These are phyloP conservation scores for Pachyuromys duprasi DNA, from an alignment of 2,797 vertebrate genomes.

Conservation along the genomic window DNA sequence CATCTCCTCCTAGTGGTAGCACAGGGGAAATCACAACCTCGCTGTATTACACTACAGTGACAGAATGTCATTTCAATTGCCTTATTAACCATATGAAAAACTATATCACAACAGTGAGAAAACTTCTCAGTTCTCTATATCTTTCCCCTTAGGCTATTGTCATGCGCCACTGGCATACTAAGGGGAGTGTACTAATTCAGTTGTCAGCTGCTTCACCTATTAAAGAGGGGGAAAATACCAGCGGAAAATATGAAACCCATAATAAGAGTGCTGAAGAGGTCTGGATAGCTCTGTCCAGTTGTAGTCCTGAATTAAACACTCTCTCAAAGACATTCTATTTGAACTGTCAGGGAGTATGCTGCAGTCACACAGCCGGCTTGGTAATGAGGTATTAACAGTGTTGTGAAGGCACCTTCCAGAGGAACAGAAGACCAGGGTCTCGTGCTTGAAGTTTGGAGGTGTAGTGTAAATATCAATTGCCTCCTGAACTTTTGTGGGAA, in stretches of 20 bases:
- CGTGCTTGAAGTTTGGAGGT: slow-evolving; percentile 79
- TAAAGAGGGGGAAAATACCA: slow-evolving; percentile 87
- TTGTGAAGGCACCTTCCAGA: slow-evolving; percentile 73
- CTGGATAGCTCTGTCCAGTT: slow-evolving; percentile 85
- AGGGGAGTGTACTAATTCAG: slow-evolving; percentile 92
- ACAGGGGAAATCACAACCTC: slow-evolving; percentile 82
- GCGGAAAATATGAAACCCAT: slow-evolving; percentile 90
- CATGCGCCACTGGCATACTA: slow-evolving; percentile 96
- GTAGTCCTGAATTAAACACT: slow-evolving; percentile 82
- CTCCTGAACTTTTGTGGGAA: neutral
- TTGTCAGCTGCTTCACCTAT: slow-evolving; percentile 93
- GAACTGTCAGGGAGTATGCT: slow-evolving; percentile 77
- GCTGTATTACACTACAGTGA: slow-evolving; percentile 87
- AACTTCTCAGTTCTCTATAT: slow-evolving; percentile 96
- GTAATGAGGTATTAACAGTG: slow-evolving; percentile 80
- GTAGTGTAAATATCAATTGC: slow-evolving; percentile 58
- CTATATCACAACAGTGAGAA: slow-evolving; percentile 91
- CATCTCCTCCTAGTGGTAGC: slow-evolving; percentile 88
- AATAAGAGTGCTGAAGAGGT: slow-evolving; percentile 89
- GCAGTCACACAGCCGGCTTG: slow-evolving; percentile 48
- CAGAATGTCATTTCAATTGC: slow-evolving; percentile 99
- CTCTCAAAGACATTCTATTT: slow-evolving; percentile 76
- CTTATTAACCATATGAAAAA: slow-evolving; percentile 91
- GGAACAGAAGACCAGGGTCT: slow-evolving; percentile 77
- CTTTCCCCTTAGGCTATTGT: slow-evolving; percentile 99